A percentile compares a stretch with the other conserved stretches of the same genome.
Evolutionary conservation across 2,888 invertebrate genomes (phyloP).

Genomic region (Cheiracanthium punctorium): DNA sequence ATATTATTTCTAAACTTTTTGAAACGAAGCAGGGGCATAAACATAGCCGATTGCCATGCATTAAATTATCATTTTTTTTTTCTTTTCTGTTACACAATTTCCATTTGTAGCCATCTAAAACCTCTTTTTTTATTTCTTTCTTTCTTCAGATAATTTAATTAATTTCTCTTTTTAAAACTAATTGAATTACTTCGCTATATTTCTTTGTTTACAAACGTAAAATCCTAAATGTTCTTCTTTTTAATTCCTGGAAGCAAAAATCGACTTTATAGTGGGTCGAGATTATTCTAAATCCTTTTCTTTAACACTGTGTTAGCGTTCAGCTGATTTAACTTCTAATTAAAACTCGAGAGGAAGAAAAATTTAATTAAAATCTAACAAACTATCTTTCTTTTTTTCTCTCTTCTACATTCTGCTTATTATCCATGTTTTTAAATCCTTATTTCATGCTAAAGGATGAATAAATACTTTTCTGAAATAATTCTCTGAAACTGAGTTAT

Average conservation of each 20-base stretch:
- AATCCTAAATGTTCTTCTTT: background rate
- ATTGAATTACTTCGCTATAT: background rate
- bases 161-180: background rate
- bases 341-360: background rate
- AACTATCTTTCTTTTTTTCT: no score
- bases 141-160: background rate
- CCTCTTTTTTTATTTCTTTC: no score
- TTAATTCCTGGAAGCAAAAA: background rate
- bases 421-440: no score
- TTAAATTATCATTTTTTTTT: no score
- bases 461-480: no score
- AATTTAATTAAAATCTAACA: background rate
- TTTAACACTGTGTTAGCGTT: background rate
- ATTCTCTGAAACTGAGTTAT: no score
- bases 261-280: background rate
- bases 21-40: background rate
- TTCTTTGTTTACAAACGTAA: background rate
- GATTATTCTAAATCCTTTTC: background rate
- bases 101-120: no score
- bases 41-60: no score
- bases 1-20: background rate
- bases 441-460: no score
- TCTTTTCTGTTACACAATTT: no score
- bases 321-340: background rate
- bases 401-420: no score